Conservation (phyloP, 1,140 invertebrate species). For the Drosophila subobscura region DNA sequence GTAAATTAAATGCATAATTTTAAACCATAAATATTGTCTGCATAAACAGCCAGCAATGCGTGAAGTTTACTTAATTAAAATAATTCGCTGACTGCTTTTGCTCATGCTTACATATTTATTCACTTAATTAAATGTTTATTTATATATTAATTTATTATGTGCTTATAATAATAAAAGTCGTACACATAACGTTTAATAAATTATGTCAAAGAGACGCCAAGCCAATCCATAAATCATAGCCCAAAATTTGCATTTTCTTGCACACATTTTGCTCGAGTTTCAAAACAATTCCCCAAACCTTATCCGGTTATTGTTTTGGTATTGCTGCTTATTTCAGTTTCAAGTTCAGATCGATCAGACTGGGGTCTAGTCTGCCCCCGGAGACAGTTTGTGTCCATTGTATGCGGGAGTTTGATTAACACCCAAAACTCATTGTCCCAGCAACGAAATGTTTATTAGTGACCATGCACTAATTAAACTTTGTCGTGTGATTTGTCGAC, state of each 20-base stretch:
- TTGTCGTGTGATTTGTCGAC: slow-evolving; percentile 41
- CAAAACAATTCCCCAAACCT: not conserved
- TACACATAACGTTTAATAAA: too few relatives aligned
- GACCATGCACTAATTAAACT: slow-evolving; percentile 81
- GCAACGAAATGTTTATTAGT: slow-evolving; percentile 75
- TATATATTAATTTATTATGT: too few relatives aligned
- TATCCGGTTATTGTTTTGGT: slow-evolving; percentile 58
- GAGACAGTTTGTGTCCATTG: slow-evolving; percentile 58
- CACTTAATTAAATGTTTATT: too few relatives aligned
- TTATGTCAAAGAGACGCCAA: too few relatives aligned
- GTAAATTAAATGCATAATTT: too few relatives aligned
- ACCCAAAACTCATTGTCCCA: slow-evolving; percentile 57
- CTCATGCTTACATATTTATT: too few relatives aligned
- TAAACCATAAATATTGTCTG: too few relatives aligned
- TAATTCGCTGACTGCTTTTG: too few relatives aligned
- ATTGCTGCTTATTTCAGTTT: slow-evolving; percentile 32
- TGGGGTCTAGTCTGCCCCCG: not conserved
- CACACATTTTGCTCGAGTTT: slow-evolving; percentile 3
- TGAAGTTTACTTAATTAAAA: too few relatives aligned
- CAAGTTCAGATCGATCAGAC: slow-evolving; percentile 59
- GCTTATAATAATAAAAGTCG: too few relatives aligned
- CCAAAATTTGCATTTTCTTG: slow-evolving; percentile 17
- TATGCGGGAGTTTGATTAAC: slow-evolving; percentile 79
- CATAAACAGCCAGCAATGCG: too few relatives aligned
- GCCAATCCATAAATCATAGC: too few relatives aligned